Percentiles rank a stretch among this genome's conserved stretches.
Evolutionary conservation across 2,888 invertebrate species (phyloP).

Genomic region (Lochmaea crataegi): DNA sequence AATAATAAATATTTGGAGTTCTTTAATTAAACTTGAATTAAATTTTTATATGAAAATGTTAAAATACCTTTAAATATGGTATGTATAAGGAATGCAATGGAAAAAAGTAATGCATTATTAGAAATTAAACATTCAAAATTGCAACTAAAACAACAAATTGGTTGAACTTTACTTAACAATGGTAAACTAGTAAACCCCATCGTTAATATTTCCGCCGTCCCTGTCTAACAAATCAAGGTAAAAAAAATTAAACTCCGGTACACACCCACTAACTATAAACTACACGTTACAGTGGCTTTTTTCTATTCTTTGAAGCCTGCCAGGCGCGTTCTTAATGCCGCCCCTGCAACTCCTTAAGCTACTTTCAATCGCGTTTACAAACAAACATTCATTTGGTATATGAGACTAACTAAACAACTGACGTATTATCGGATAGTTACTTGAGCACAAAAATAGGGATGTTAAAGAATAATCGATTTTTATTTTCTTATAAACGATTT

Average conservation of each 20-base stretch:
- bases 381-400: neutral
- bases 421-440: too few species aligned
- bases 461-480: too few species aligned
- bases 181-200: neutral
- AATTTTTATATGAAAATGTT: too few species aligned
- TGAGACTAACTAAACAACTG: neutral
- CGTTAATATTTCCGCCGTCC: neutral
- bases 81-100: too few species aligned
- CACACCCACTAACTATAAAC: conserved; percentile 15
- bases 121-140: too few species aligned
- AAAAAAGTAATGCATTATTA: too few species aligned
- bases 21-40: too few species aligned
- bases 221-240: neutral
- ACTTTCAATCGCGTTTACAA: neutral
- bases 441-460: too few species aligned
- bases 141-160: too few species aligned
- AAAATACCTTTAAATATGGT: too few species aligned
- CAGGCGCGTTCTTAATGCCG: conserved; percentile 5
- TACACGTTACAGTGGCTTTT: conserved; percentile 18
- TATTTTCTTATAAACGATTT: too few species aligned
- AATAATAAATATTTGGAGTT: too few species aligned
- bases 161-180: neutral
- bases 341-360: conserved; percentile 9
- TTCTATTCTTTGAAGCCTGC: conserved; percentile 5
- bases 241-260: neutral